Conservation (phyloP, 2,888 invertebrate genomes). For the Agrochola circellaris region DNA sequence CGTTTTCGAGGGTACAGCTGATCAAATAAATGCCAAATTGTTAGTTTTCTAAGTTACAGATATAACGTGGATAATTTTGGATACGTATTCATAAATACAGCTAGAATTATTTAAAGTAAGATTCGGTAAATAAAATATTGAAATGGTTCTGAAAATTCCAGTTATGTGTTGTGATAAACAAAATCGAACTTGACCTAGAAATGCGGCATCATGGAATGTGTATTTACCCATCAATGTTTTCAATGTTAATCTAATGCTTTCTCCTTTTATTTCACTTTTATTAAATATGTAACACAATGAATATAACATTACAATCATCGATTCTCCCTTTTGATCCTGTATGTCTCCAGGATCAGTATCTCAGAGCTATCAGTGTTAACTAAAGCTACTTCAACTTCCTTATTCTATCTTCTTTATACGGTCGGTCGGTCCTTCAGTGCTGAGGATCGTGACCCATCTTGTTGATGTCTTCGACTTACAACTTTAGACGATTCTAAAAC, state of each 20-base stretch:
- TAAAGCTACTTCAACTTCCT: neutral
- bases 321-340: neutral
- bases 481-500: neutral
- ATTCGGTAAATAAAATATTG: constrained; percentile 11
- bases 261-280: constrained; percentile 2
- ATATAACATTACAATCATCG: neutral
- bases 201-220: neutral
- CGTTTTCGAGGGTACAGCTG: constrained; percentile 23
- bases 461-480: neutral
- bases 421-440: neutral
- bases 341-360: neutral
- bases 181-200: constrained; percentile 31
- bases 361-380: neutral
- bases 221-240: constrained; percentile 8
- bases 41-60: neutral
- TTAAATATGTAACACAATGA: neutral
- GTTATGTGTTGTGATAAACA: constrained; percentile 2
- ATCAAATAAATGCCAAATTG: constrained; percentile 21
- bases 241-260: constrained; percentile 5
- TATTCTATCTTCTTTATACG: neutral
- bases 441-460: no score
- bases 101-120: neutral
- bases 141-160: constrained; percentile 11
- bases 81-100: neutral
- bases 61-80: neutral